Evolutionary conservation across 1,140 invertebrate species (phyloP), one percentile per base, ranked within the genome.

Genomic region (Lucilia cuprina): DNA sequence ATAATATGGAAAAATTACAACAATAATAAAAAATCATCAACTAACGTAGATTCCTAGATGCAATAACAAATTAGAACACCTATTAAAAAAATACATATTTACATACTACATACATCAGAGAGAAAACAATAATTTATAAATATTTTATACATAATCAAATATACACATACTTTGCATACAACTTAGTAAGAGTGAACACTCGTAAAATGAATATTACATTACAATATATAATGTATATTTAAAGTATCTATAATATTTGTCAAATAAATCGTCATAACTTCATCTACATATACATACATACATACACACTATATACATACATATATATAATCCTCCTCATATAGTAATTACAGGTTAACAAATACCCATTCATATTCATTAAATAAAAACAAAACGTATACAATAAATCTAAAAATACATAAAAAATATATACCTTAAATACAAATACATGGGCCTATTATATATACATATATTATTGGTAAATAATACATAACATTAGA

Each of bases 21-120:
- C 34, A 78, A 5, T 17, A 14, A 47, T 19, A 78, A 12, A 78
- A 78, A 78, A 78, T 78, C 75, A 78, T 41, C 35, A 78, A 78
- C 34, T 78, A 60, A 60, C 55, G 13, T 60, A 78, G 75, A 41
- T 78, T 78, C 75, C 75, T 78, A 78, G 75, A 78, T 78, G 75
- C 75, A 78, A 78, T 78, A 78, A n/a, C n/a, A 78, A 30, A 75
- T 74, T 34, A 41, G 5, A 78, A 78, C 14, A 78, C 34, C 55
- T 60, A 60, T 7, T 14, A 41, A 41, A 41, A 41, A 41, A 41
- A 8, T 41, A 41, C 41, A 41, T 41, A 41, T 41, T 41, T 60
- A 60, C 55, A 35, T 78, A 78, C 75, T 60, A 60, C 55, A 35
- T 78, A 78, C 75, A 78, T 41, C 75, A 78, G 35, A 78, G 75